Evolutionary conservation across 2,113 vertebrate genomes (phyloP).

Genomic region (Oncorhynchus gorbuscha): DNA sequence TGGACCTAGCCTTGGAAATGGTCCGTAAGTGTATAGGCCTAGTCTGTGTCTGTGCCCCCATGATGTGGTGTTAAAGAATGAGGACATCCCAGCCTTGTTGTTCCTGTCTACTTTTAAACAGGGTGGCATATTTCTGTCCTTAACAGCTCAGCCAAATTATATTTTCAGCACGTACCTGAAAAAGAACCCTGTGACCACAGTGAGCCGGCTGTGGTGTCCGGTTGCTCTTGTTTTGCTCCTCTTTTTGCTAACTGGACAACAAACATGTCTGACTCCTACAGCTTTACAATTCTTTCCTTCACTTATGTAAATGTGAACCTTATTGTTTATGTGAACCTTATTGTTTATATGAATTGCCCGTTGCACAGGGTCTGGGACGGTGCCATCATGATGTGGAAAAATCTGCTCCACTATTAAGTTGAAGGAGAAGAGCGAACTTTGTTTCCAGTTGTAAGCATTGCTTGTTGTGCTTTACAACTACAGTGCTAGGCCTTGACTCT

Average conservation of each 20-base stretch:
- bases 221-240: slow-evolving; percentile 39
- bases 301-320: not conserved
- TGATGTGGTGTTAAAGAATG: slow-evolving; percentile 17
- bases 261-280: slow-evolving; percentile 5
- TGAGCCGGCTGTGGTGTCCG: slow-evolving; percentile 45
- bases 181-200: slow-evolving; percentile 58
- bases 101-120: slow-evolving; percentile 41
- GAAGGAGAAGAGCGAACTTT: not conserved
- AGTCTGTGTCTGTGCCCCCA: not conserved
- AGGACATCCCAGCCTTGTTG: slow-evolving; percentile 43
- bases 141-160: slow-evolving; percentile 58
- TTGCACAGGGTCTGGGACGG: not conserved
- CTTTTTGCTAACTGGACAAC: slow-evolving; percentile 44
- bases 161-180: slow-evolving; percentile 75
- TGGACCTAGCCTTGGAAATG: not conserved
- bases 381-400: slow-evolving; percentile 1
- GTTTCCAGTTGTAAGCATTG: not conserved
- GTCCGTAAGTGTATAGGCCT: not conserved
- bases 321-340: too few relatives aligned
- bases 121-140: slow-evolving; percentile 62
- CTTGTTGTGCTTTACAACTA: not conserved
- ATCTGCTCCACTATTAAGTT: not conserved
- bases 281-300: slow-evolving; percentile 18
- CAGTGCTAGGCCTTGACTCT: slow-evolving; percentile 3
- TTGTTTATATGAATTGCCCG: not conserved